A percentile compares a stretch with the other conserved stretches of the same genome.
Conservation (phyloP, 2,888 invertebrate species). For the Eurytoma adleriae region DNA sequence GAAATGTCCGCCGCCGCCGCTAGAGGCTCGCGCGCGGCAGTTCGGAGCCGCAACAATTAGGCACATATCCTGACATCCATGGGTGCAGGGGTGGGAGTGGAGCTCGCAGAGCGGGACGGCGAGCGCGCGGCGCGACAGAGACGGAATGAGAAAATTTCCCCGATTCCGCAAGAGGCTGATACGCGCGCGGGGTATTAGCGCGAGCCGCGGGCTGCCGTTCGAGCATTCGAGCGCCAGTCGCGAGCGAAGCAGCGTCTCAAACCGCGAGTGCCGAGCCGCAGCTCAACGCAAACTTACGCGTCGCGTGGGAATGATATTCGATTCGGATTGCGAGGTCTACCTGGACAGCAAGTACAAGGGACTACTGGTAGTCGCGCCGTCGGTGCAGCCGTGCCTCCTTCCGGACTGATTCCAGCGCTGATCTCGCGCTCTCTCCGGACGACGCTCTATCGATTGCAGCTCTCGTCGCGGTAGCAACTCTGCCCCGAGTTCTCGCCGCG, state of each 20-base stretch:
- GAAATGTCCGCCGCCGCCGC: conserved; percentile 41
- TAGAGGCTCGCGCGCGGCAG: conserved; percentile 6
- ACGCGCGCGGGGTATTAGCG: conserved; percentile 8
- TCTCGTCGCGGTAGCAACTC: not conserved
- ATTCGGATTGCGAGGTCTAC: conserved; percentile 24
- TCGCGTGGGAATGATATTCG: conserved; percentile 34
- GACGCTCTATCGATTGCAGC: conserved; percentile 5
- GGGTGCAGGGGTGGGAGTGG: too few relatives aligned
- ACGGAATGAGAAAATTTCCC: conserved; percentile 23
- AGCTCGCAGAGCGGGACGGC: not conserved
- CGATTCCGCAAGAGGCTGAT: conserved; percentile 6
- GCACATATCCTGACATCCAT: too few relatives aligned
- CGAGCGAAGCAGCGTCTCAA: not conserved
- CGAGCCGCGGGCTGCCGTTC: not conserved
- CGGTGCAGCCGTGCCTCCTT: not conserved
- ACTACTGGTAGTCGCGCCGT: too few relatives aligned
- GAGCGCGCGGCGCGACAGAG: not conserved
- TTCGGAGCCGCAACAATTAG: too few relatives aligned
- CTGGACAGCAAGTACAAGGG: conserved; percentile 23
- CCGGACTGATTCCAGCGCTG: not conserved
- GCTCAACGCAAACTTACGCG: not conserved
- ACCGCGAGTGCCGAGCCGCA: not conserved
- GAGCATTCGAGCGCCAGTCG: conserved; percentile 22
- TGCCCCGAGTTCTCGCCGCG: not conserved
- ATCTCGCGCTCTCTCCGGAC: too few relatives aligned